Base-by-base conservation (phyloP, 2,113 vertebrate species). In the Neotragus moschatus region DNA sequence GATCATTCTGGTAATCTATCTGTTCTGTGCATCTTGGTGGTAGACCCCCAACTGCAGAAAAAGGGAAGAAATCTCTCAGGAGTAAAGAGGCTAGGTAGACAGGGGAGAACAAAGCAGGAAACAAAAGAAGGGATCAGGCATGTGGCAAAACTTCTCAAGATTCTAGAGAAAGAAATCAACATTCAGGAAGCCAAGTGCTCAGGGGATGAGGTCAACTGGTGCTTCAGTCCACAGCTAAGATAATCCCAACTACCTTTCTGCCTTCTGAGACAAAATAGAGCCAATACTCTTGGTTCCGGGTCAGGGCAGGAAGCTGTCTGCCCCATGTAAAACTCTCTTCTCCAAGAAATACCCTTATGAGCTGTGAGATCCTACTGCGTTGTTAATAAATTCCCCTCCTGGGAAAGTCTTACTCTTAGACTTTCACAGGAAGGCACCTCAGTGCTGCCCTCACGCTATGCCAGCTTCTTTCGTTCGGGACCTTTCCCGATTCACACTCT, bases 291-390 rank as follows among this genome's bases (percentile, higher is more conserved):
- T 55, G 19, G 28, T 39, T 45, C n/a, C 5, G 3, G 21, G 6
- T 21, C 3, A 0, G 45, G 23, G 19, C 28, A 36, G 26, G 26
- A 17, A 0, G 19, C 6, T 28, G 16, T 11, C 15, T n/a, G n/a
- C n/a, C 53, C 45, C 63, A 45, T 53, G 21, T 43, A 61, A 53
- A 75, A 90, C 79, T 17, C 33, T 80, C 47, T 36, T 45, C 25
- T 49, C 53, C 51, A 63, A 90, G 39, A 82, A 56, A 89, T 5
- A 84, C 7, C 36, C 47, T 49, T 75, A 84, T 10, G 5, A 9
- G 30, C 33, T 75, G 7, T 84, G 26, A 60, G 51, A 21, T 39
- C 58, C 30, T 33, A 39, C 9, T 33, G 16, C 43, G 15, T 1
- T 30, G 79, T 60, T 77, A 90, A 77, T 75, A 84, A 77, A 95